Base-by-base conservation (phyloP, 2,113 vertebrate genomes). In the Hemibagrus wyckioides region DNA sequence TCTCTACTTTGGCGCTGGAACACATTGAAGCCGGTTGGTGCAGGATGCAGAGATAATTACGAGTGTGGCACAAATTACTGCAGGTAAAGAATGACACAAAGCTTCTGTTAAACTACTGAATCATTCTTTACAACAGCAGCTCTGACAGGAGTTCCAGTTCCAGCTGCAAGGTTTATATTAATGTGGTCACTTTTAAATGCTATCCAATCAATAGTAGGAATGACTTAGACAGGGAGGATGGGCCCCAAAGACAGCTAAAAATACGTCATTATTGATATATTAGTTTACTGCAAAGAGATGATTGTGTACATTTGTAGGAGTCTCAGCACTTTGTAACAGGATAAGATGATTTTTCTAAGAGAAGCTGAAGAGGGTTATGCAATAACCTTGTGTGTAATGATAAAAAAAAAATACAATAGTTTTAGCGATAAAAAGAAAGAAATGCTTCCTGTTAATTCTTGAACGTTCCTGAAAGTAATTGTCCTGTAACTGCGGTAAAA, bases 1-100 rank as follows among this genome's bases (percentile, higher is more conserved):
- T 96, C 95, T 0, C 89, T 96, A 50, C 86, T 96, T 67, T 96
- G 95, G 95, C 92, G 95, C 33, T 96, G 95, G 95, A 96, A 95
- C 93, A 94, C 93, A n/a, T 87, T 95, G 89, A 95, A 95, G 85
- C 93, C 95, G 0, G 90, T 95, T 2, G 95, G 95, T 0, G 88
- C 93, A 76, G 93, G 93, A 92, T 96, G 95, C 88, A 93, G 94
- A 86, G 93, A 94, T 10, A 84, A 94, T 54, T 44, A 77, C 0
- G 95, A 96, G 86, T 96, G 95, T 21, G 95, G 92, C 52, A 96
- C 95, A 2, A 92, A 94, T 56, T 93, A 92, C 91, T 96, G 95
- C 95, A 96, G 94, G 95, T 96, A 80, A 83, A 15, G 9, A 33
- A 39, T 48, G 1, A 33, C 21, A 54, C n/a, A 63, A 10, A 23